These are phyloP conservation scores for Acanthosepion lycidas DNA, from an alignment of 2,888 invertebrate genomes.

Conservation along the genomic window DNA sequence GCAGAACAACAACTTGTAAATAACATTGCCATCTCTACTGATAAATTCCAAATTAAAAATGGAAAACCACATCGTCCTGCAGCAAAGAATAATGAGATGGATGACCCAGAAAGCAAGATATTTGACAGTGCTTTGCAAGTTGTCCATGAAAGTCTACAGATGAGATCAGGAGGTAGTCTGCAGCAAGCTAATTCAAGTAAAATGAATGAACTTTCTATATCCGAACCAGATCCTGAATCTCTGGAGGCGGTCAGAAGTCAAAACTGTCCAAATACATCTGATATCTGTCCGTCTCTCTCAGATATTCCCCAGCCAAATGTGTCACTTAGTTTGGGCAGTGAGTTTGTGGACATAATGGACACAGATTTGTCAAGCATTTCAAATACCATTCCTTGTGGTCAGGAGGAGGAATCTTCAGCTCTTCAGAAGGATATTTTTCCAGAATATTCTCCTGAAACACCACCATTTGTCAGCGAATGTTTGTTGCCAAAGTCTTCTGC, in stretches of 20 bases:
- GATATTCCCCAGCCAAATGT: conserved; percentile 44
- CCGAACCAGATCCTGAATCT: not conserved
- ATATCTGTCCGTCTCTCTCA: not conserved
- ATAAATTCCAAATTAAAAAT: not conserved
- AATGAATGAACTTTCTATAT: not conserved
- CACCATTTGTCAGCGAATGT: not conserved
- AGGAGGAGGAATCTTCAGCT: conserved; percentile 14
- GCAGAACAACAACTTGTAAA: not conserved
- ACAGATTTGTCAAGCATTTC: conserved; percentile 42
- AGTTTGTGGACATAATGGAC: conserved; percentile 35
- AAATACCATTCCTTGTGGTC: not conserved
- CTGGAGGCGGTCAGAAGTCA: not conserved
- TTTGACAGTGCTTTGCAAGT: conserved; percentile 41
- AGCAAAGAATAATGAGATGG: not conserved
- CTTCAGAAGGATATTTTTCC: not conserved
- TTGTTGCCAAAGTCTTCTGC: not conserved
- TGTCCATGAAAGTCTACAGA: conserved; percentile 33
- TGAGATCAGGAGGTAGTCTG: not conserved
- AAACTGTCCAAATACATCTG: not conserved
- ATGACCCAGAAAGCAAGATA: not conserved
- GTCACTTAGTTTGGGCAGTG: not conserved
- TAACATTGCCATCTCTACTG: no score
- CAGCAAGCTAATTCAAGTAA: not conserved
- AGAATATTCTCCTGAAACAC: conserved; percentile 22
- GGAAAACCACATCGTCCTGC: not conserved